Evolutionary conservation across 2,797 vertebrate species (phyloP).

Genomic region (Luscinia megarhynchos): DNA sequence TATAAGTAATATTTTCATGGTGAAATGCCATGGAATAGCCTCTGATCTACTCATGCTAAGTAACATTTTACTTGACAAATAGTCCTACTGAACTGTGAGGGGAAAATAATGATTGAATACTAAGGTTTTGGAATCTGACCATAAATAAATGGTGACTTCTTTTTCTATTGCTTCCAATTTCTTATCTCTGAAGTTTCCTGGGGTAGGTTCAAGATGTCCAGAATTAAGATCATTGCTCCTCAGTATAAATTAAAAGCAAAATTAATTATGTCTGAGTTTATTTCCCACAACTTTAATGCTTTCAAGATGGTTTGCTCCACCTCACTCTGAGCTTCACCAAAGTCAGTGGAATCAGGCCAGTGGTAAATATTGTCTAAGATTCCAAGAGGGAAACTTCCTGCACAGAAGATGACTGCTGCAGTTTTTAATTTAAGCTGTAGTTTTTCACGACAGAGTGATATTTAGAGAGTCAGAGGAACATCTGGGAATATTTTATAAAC

Average conservation of each 20-base stretch:
- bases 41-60: neutral
- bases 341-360: constrained; percentile 38
- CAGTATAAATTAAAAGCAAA: constrained; percentile 38
- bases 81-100: neutral
- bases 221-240: constrained; percentile 19
- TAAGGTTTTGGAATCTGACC: neutral
- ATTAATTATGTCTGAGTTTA: constrained; percentile 36
- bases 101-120: neutral
- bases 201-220: constrained; percentile 17
- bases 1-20: neutral
- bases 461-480: constrained; percentile 67
- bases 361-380: constrained; percentile 39
- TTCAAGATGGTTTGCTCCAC: constrained; percentile 64
- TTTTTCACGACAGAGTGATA: constrained; percentile 59
- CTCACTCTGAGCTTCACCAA: constrained; percentile 1
- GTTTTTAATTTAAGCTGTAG: constrained; percentile 71
- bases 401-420: constrained; percentile 62
- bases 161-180: neutral
- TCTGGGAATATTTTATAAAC: constrained; percentile 78
- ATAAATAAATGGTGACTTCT: constrained; percentile 11
- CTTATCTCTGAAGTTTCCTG: constrained; percentile 54
- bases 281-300: constrained; percentile 61
- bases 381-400: constrained; percentile 58
- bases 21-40: neutral
- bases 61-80: neutral